A percentile compares a stretch with the other conserved stretches of the same genome.
phyloP scores from a whole-genome alignment of 2,888 invertebrate genomes.

The Melinaea marsaeus region DNA sequence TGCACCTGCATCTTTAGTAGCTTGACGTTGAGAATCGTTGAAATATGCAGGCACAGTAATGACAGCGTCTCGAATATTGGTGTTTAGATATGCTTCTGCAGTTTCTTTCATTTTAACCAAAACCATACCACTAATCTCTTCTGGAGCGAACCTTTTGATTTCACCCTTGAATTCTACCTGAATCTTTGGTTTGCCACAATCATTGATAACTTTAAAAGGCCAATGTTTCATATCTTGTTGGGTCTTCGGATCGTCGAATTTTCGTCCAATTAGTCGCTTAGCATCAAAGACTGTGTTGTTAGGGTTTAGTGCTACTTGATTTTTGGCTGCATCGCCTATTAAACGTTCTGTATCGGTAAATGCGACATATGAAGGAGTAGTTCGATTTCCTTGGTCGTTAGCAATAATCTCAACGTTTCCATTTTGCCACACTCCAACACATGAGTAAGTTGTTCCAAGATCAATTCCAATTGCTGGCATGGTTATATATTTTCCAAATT shows the following conservation, averaged over 20 bases:
- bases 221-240: slow-evolving; percentile 89
- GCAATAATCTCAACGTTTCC: slow-evolving; percentile 91
- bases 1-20: slow-evolving; percentile 90
- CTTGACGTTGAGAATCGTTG: slow-evolving; percentile 86
- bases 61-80: slow-evolving; percentile 83
- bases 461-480: slow-evolving; percentile 76
- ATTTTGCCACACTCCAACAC: slow-evolving; percentile 91
- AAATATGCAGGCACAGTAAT: slow-evolving; percentile 89
- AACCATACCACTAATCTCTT: slow-evolving; percentile 85
- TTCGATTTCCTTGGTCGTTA: slow-evolving; percentile 92
- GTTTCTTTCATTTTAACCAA: slow-evolving; percentile 79
- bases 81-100: slow-evolving; percentile 84
- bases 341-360: slow-evolving; percentile 91
- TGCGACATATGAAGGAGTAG: slow-evolving; percentile 92
- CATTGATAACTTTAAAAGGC: slow-evolving; percentile 86
- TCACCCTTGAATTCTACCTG: slow-evolving; percentile 82
- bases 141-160: slow-evolving; percentile 80
- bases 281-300: slow-evolving; percentile 87
- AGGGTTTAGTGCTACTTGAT: slow-evolving; percentile 88
- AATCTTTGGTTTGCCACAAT: slow-evolving; percentile 82
- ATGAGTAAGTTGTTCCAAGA: slow-evolving; percentile 92
- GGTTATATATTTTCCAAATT: slow-evolving; percentile 13
- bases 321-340: slow-evolving; percentile 92
- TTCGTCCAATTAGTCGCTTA: slow-evolving; percentile 89
- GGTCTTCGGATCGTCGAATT: slow-evolving; percentile 85